A percentile compares a stretch with the other conserved stretches of the same genome.
Conservation (phyloP, 2,888 invertebrate species). For the Folsomia manolachei region DNA sequence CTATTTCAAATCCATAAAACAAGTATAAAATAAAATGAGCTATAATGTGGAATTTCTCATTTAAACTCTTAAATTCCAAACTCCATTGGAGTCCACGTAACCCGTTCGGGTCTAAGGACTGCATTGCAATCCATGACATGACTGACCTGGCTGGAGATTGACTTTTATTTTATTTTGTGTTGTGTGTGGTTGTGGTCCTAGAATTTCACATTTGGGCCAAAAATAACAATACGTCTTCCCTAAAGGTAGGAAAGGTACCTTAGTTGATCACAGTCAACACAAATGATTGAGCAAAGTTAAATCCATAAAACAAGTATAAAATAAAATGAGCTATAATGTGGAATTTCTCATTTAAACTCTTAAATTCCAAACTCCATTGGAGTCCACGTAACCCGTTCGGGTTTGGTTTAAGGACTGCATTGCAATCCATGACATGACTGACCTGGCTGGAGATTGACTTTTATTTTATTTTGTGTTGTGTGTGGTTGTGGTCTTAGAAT, state of each 20-base stretch:
- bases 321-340: conserved; percentile 28
- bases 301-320: conserved; percentile 10
- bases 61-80: conserved; percentile 51
- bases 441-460: not conserved
- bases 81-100: conserved; percentile 44
- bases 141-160: not conserved
- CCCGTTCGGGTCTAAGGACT: conserved; percentile 2
- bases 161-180: not conserved
- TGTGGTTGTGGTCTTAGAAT: too few species aligned
- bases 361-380: conserved; percentile 51
- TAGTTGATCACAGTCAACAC: too few species aligned
- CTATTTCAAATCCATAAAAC: conserved; percentile 4
- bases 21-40: conserved; percentile 8
- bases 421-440: not conserved
- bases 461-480: not conserved
- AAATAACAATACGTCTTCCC: not conserved
- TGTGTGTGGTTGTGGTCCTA: too few species aligned
- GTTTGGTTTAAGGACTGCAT: too few species aligned
- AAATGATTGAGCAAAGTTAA: too few species aligned
- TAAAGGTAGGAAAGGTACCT: too few species aligned
- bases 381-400: conserved; percentile 20
- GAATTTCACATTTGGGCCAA: not conserved
- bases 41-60: conserved; percentile 50
- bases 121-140: not conserved
- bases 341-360: conserved; percentile 51